Percentiles rank a stretch among this genome's conserved stretches.
These are phyloP conservation scores for Muraenolepis orangiensis DNA, from an alignment of 2,797 vertebrate genomes.

Conservation along the genomic window DNA sequence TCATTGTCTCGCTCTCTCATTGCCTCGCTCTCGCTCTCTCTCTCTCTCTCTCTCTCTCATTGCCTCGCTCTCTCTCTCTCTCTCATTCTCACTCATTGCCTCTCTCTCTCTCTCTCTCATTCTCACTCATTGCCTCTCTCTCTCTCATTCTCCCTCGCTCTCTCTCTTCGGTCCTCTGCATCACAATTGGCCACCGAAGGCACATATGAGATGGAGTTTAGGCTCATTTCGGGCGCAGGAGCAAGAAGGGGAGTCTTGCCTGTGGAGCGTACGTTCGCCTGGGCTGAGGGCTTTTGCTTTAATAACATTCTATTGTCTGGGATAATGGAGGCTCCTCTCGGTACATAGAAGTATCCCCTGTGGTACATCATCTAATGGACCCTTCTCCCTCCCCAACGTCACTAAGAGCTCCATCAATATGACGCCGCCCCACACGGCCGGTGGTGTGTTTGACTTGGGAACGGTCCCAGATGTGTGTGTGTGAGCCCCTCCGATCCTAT, in stretches of 20 bases:
- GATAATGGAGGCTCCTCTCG: constrained; percentile 43
- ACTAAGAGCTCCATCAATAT: constrained; percentile 60
- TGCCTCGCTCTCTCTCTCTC: not conserved
- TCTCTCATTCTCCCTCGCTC: not conserved
- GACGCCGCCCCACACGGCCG: constrained; percentile 39
- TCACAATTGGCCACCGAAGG: not conserved
- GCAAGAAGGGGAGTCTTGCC: not conserved
- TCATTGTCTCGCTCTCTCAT: too few relatives aligned
- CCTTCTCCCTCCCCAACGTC: constrained; percentile 41
- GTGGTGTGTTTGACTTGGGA: constrained; percentile 54
- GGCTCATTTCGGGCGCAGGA: not conserved
- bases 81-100: too few relatives aligned
- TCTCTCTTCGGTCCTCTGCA: not conserved
- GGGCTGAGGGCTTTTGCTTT: not conserved
- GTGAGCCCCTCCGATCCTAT: constrained; percentile 43
- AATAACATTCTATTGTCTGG: constrained; percentile 31
- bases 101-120: too few relatives aligned
- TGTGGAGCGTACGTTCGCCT: not conserved
- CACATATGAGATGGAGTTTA: not conserved
- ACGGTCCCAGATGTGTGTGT: constrained; percentile 37
- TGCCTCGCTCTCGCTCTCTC: too few relatives aligned
- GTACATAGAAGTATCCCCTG: constrained; percentile 49
- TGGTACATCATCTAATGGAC: constrained; percentile 47
- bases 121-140: not conserved
- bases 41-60: not conserved